Evolutionary conservation across 2,888 invertebrate genomes (phyloP).

Genomic region (Macrophya annulata): DNA sequence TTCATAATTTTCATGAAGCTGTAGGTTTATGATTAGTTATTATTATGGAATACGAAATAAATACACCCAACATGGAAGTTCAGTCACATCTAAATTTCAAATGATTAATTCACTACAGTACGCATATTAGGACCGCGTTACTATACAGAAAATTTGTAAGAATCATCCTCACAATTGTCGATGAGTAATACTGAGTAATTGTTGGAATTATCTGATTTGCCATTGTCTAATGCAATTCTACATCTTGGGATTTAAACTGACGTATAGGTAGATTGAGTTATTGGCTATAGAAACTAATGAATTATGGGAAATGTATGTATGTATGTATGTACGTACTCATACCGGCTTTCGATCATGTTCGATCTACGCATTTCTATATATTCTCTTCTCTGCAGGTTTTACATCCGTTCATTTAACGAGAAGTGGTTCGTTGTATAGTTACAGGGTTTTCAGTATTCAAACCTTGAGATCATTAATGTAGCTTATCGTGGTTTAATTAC

Average conservation of each 20-base stretch:
- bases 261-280: neutral
- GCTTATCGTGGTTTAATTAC: constrained; percentile 44
- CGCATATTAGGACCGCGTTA: neutral
- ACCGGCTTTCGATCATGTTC: constrained; percentile 15
- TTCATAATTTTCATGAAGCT: neutral
- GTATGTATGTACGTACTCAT: too few species aligned
- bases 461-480: constrained; percentile 39
- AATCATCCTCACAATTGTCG: constrained; percentile 15
- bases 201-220: neutral
- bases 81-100: neutral
- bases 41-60: neutral
- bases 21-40: neutral
- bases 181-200: constrained; percentile 37
- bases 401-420: constrained; percentile 40
- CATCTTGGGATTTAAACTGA: constrained; percentile 1
- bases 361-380: neutral
- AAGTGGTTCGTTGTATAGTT: constrained; percentile 28
- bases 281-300: neutral
- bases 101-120: neutral
- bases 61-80: neutral
- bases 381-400: too few species aligned
- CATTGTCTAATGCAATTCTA: neutral
- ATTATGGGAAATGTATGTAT: constrained; percentile 20
- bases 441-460: constrained; percentile 20
- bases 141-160: neutral